A percentile compares a stretch with the other conserved stretches of the same genome.
Conservation (phyloP, 1,140 invertebrate genomes). For the Scaptomyza pallida region DNA sequence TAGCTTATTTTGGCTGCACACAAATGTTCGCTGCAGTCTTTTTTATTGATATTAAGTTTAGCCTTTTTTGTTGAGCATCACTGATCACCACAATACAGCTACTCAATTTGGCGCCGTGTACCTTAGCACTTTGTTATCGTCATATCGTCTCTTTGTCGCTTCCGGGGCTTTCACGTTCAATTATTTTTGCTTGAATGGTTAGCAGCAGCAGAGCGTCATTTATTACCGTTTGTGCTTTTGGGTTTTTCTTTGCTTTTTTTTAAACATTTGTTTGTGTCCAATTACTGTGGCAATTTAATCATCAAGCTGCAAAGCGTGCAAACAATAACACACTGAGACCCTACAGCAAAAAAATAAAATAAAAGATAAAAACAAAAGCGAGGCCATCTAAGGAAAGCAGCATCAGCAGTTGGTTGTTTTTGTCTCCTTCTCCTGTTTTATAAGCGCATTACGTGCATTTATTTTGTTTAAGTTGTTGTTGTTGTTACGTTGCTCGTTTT, state of each 20-base stretch:
- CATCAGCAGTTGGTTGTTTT: constrained; percentile 5
- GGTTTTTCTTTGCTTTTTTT: constrained; percentile 31
- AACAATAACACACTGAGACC: constrained; percentile 23
- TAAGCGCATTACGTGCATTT: constrained; percentile 46
- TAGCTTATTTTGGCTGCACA: no score
- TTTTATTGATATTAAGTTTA: neutral
- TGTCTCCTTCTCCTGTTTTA: constrained; percentile 1
- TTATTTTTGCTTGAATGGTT: constrained; percentile 62
- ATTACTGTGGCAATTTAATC: constrained; percentile 70
- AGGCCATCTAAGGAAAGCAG: constrained; percentile 3
- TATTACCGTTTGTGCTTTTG: constrained; percentile 49
- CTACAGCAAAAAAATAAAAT: no score
- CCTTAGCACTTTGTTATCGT: neutral
- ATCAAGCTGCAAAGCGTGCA: constrained; percentile 45
- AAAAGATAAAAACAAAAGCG: neutral
- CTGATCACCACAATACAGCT: neutral
- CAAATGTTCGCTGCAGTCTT: no score
- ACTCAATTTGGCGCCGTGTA: neutral
- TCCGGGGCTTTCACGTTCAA: constrained; percentile 58
- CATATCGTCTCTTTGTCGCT: constrained; percentile 21
- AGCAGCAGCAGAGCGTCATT: constrained; percentile 21
- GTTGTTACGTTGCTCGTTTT: constrained; percentile 34
- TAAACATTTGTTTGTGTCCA: constrained; percentile 39
- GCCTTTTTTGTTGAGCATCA: neutral
- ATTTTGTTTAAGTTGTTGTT: no score